These are phyloP conservation scores for Athalia circularis DNA, from an alignment of 2,888 invertebrate species.

Conservation along the genomic window DNA sequence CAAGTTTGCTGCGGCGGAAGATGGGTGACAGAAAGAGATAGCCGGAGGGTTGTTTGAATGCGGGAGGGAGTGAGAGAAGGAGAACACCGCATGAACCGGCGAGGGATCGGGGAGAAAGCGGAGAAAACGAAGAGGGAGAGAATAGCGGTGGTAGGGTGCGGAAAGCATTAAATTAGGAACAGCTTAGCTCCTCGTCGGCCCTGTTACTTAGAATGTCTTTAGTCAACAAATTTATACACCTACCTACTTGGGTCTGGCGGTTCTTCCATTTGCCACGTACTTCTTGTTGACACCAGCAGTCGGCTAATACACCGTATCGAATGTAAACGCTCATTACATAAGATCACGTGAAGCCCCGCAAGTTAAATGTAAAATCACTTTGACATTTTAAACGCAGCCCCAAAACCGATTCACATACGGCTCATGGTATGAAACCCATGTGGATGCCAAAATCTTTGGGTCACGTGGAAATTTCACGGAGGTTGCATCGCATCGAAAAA, in stretches of 20 bases:
- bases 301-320: conserved; percentile 20
- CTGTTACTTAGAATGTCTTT: conserved; percentile 49
- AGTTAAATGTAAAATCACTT: background rate
- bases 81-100: background rate
- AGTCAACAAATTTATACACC: conserved; percentile 48
- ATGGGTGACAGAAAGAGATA: conserved; percentile 32
- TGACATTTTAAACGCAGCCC: no score
- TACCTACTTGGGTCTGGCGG: conserved; percentile 35
- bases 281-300: conserved; percentile 23
- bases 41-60: conserved; percentile 18
- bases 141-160: conserved; percentile 41
- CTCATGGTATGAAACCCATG: no score
- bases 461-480: no score
- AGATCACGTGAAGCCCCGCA: background rate
- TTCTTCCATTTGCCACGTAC: conserved; percentile 44
- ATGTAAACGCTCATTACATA: conserved; percentile 1
- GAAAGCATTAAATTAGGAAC: conserved; percentile 51
- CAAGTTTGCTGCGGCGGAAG: conserved; percentile 39
- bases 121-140: conserved; percentile 27
- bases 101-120: conserved; percentile 6
- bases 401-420: background rate
- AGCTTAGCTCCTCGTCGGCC: conserved; percentile 50
- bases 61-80: conserved; percentile 4
- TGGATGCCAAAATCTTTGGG: no score
- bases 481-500: no score